Percentiles rank a stretch among this genome's conserved stretches.
These are phyloP conservation scores for Drosophila lowei DNA, from an alignment of 1,140 invertebrate species.

Conservation along the genomic window DNA sequence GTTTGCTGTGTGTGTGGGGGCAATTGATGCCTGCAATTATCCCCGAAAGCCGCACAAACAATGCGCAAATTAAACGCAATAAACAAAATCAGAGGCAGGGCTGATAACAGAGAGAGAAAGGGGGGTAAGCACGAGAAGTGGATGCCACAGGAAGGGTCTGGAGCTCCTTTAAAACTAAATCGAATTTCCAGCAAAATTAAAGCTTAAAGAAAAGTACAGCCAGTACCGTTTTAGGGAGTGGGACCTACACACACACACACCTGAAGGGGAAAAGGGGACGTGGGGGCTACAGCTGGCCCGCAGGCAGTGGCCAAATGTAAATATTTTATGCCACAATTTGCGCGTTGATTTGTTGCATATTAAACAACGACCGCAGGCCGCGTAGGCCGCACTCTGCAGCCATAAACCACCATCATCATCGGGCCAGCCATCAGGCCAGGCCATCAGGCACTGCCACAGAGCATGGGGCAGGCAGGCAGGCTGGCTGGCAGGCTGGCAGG, in stretches of 20 bases:
- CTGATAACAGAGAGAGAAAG: constrained; percentile 1
- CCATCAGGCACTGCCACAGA: constrained; percentile 12
- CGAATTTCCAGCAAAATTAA: no score
- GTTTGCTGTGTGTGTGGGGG: constrained; percentile 11
- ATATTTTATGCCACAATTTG: constrained; percentile 79
- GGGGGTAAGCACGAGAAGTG: background rate
- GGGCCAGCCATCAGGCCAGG: background rate
- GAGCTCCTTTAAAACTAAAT: no score
- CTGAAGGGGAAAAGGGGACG: background rate
- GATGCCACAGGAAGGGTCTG: no score
- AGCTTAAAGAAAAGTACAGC: no score
- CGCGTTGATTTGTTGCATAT: constrained; percentile 78
- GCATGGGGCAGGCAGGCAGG: no score
- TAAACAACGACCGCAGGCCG: constrained; percentile 61
- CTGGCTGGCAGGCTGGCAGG: background rate
- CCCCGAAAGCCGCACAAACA: constrained; percentile 69
- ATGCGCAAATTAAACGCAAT: constrained; percentile 79
- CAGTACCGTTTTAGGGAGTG: no score
- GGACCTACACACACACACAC: no score
- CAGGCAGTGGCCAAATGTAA: constrained; percentile 46
- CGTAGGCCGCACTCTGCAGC: constrained; percentile 53
- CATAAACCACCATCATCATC: constrained; percentile 9
- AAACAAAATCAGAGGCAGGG: constrained; percentile 52
- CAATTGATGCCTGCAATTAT: constrained; percentile 78
- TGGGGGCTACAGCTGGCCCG: background rate